Evolutionary conservation across 2,113 vertebrate genomes (phyloP), one percentile per base, ranked within the genome.

Genomic region (Neogale vison): DNA sequence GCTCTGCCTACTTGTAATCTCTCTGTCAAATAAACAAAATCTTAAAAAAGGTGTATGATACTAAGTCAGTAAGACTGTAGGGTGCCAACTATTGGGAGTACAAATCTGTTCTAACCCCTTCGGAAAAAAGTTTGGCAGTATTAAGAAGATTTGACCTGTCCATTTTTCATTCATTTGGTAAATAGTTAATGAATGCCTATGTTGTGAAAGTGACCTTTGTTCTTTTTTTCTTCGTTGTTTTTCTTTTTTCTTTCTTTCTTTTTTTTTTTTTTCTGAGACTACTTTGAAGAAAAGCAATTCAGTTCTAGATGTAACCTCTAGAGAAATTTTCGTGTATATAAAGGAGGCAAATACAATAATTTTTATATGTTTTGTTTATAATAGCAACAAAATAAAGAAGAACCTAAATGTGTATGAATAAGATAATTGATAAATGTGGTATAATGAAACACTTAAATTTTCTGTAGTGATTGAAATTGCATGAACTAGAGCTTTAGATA

Each of bases 91-190:
- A 23, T 34, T 71, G 15, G 29, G 47, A 81, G 13, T 86, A 59
- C 8, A 80, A 85, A 74, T 74, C 45, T 72, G 31, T 63, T 63
- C 8, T 93, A 83, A 39, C 8, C 8, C 4, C 42, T 95, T 86
- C 80, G 34, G 71, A 95, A 57, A 85, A 80, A 74, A 50, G 50
- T 93, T 93, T 63, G 15, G 7, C 17, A 67, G 24, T 57, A 26
- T 74, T 2, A 74, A 57, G 36, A 89, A 93, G 59, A 59, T 20
- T 81, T 74, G 57, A 57, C 47, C 17, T 71, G 15, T 72, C 15
- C 10, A 79, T 23, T 79, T 84, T 89, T 84, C 23, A 83, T 95
- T 93, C n/a, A 85, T 72, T 89, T 36, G 77, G 18, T 71, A 95
- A 76, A 67, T 61, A 72, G 36, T 84, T 84, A 63, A 71, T 52